Conservation (phyloP, 2,888 invertebrate genomes). For the Odontocerum albicorne region DNA sequence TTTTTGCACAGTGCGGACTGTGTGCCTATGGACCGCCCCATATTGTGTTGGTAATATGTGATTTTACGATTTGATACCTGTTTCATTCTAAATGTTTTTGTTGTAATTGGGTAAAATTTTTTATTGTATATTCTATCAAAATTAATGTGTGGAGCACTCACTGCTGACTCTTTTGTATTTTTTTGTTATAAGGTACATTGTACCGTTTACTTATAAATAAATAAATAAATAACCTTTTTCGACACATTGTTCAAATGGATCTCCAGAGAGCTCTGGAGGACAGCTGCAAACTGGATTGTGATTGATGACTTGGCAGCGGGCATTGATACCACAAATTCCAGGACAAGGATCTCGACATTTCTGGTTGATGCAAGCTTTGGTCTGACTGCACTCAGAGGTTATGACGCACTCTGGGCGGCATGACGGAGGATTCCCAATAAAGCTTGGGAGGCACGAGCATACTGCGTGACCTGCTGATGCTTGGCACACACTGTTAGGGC, state of each 20-base stretch:
- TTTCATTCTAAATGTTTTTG: no score
- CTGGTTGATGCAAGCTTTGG: constrained; percentile 72
- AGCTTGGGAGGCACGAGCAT: constrained; percentile 72
- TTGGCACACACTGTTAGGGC: constrained; percentile 74
- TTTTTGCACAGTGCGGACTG: no score
- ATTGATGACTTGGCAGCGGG: constrained; percentile 75
- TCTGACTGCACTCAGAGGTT: constrained; percentile 73
- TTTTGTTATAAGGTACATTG: no score
- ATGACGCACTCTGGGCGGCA: constrained; percentile 78
- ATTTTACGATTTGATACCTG: no score
- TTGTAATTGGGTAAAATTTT: no score
- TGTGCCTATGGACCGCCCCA: no score
- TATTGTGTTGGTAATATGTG: no score
- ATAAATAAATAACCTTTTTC: constrained; percentile 48
- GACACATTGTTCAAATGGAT: constrained; percentile 74
- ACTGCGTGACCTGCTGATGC: constrained; percentile 69
- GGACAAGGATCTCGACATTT: constrained; percentile 78
- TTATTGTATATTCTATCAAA: no score
- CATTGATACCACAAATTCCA: constrained; percentile 76
- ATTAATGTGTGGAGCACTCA: no score
- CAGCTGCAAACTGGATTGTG: constrained; percentile 82
- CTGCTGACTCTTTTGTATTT: no score
- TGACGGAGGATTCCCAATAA: constrained; percentile 70
- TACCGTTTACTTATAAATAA: no score
- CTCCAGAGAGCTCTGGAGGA: constrained; percentile 66